phyloP scores from a whole-genome alignment of 2,888 invertebrate species.

The Gastracanthus pulcherrimus region DNA sequence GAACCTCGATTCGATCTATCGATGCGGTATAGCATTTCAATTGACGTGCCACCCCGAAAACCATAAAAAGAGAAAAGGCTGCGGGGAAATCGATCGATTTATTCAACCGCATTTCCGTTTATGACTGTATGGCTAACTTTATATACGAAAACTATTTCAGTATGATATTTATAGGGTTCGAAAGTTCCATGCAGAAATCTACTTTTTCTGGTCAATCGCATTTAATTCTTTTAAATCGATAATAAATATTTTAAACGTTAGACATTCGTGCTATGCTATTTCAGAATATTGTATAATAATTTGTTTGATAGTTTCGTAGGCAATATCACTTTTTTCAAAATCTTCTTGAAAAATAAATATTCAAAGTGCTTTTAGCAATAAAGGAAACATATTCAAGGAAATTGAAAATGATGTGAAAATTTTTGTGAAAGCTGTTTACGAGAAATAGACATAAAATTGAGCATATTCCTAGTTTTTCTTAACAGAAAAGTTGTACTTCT shows the following conservation, averaged over 20 bases:
- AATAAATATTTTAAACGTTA: no score
- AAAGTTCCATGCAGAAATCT: neutral
- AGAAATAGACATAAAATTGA: neutral
- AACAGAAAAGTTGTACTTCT: neutral
- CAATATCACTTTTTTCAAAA: neutral
- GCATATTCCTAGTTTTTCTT: neutral
- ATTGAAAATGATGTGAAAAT: neutral
- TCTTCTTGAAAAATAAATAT: neutral
- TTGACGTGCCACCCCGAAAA: conserved; percentile 21
- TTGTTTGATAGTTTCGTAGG: neutral
- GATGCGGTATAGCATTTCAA: conserved; percentile 36
- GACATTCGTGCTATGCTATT: no score
- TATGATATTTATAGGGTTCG: neutral
- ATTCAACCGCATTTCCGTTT: conserved; percentile 53
- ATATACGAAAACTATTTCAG: neutral
- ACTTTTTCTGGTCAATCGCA: neutral
- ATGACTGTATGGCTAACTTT: conserved; percentile 13
- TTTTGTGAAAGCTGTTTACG: neutral
- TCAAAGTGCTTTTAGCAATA: neutral
- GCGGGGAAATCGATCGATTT: conserved; percentile 56
- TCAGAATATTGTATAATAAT: no score
- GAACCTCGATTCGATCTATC: conserved; percentile 34
- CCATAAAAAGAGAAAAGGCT: conserved; percentile 20
- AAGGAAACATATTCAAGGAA: neutral
- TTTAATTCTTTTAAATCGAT: neutral